A percentile compares a stretch with the other conserved stretches of the same genome.
Conservation (phyloP, 2,888 invertebrate genomes). For the Callyntrura guangdongensis region DNA sequence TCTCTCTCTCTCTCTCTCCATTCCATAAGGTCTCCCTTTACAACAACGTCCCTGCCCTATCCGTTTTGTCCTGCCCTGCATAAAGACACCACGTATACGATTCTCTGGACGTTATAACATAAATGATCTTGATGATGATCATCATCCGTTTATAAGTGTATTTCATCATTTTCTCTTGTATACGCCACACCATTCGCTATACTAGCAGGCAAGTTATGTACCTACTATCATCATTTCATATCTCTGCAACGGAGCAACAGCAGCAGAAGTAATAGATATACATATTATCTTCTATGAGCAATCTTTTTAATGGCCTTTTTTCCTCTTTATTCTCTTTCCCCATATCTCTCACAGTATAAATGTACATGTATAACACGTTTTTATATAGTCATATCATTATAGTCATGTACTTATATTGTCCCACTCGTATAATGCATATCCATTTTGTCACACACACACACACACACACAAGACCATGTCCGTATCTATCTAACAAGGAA, state of each 20-base stretch:
- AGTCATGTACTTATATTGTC: background rate
- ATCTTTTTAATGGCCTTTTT: conserved; percentile 78
- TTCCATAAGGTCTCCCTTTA: conserved; percentile 53
- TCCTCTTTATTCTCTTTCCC: conserved; percentile 41
- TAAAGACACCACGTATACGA: background rate
- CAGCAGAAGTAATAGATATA: conserved; percentile 69
- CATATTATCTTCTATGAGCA: conserved; percentile 73
- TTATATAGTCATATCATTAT: background rate
- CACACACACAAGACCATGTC: conserved; percentile 42
- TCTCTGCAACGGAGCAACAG: conserved; percentile 37
- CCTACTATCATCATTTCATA: conserved; percentile 47
- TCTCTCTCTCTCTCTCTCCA: background rate
- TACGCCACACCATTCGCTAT: too few species aligned
- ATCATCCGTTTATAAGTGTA: conserved; percentile 25
- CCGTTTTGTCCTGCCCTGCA: conserved; percentile 55
- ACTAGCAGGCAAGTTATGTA: background rate
- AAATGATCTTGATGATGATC: too few species aligned
- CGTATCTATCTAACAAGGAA: conserved; percentile 66
- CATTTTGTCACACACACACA: conserved; percentile 76
- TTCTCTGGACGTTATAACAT: background rate
- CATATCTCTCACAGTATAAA: conserved; percentile 26
- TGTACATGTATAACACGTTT: background rate
- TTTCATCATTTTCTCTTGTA: conserved; percentile 37
- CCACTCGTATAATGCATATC: conserved; percentile 13
- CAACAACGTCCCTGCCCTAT: conserved; percentile 46